phyloP scores from a whole-genome alignment of 2,888 invertebrate species.

The Dysmachus trigonus region DNA sequence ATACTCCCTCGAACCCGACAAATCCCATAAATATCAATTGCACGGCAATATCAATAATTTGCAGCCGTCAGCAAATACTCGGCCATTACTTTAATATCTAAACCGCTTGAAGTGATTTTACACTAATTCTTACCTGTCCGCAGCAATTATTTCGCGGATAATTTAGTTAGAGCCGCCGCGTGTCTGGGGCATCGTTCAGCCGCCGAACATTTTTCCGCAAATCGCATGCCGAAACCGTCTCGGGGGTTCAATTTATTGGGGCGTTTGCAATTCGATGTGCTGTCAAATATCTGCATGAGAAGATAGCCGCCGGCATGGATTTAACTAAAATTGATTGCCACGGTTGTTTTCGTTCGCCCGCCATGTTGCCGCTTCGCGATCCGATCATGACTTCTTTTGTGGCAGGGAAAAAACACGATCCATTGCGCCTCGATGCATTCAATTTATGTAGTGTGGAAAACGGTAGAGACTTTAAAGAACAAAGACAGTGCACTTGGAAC shows the following conservation, averaged over 20 bases:
- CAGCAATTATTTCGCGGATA: not conserved
- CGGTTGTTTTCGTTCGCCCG: not conserved
- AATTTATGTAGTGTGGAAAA: not conserved
- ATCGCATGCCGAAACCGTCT: not conserved
- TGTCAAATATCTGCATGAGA: slow-evolving; percentile 15
- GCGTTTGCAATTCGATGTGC: not conserved
- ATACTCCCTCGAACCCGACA: not conserved
- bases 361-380: not conserved
- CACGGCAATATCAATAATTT: not conserved
- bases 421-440: not conserved
- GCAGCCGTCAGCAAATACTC: not conserved
- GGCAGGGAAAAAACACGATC: not conserved
- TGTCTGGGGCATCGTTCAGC: not conserved
- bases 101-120: not conserved
- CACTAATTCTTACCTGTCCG: not conserved
- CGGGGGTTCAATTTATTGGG: not conserved
- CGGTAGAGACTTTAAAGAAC: not conserved
- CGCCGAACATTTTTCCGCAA: not conserved
- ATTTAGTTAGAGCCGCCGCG: not conserved
- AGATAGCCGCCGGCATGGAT: not conserved
- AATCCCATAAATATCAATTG: not conserved
- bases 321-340: slow-evolving; percentile 21
- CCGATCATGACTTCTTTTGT: not conserved
- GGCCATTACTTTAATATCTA: not conserved
- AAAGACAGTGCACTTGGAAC: not conserved